Conservation (phyloP, 2,797 vertebrate species). For the Lophotriccus pileatus region DNA sequence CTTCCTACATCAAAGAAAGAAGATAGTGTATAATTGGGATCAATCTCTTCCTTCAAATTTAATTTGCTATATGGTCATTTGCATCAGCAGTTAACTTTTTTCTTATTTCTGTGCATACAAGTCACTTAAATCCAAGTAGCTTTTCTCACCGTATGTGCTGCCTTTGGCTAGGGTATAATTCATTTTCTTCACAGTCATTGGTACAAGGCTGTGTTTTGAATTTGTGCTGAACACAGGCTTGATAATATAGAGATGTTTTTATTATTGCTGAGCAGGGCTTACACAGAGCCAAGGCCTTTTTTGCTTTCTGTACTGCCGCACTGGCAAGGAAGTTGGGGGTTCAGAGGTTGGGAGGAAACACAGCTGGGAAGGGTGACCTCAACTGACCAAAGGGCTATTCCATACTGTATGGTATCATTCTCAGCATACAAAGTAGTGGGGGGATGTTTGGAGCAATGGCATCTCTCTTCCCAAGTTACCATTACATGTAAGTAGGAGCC, state of each 20-base stretch:
- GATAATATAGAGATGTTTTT: not conserved
- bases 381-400: not conserved
- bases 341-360: not conserved
- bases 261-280: not conserved
- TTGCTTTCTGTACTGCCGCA: not conserved
- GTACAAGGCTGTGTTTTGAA: not conserved
- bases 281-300: not conserved
- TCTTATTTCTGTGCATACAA: not conserved
- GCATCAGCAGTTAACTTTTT: not conserved
- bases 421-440: not conserved
- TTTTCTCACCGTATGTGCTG: not conserved
- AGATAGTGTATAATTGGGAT: not conserved
- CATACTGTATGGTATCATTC: not conserved
- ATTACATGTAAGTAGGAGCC: not conserved
- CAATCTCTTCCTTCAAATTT: not conserved
- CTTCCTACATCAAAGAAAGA: not conserved
- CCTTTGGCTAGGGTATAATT: not conserved
- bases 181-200: not conserved
- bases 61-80: not conserved
- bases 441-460: not conserved
- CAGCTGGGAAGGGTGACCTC: not conserved
- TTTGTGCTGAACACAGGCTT: not conserved
- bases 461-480: not conserved
- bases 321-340: not conserved
- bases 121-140: not conserved